Conservation (phyloP, 1,140 invertebrate genomes). For the Drosophila orena region DNA sequence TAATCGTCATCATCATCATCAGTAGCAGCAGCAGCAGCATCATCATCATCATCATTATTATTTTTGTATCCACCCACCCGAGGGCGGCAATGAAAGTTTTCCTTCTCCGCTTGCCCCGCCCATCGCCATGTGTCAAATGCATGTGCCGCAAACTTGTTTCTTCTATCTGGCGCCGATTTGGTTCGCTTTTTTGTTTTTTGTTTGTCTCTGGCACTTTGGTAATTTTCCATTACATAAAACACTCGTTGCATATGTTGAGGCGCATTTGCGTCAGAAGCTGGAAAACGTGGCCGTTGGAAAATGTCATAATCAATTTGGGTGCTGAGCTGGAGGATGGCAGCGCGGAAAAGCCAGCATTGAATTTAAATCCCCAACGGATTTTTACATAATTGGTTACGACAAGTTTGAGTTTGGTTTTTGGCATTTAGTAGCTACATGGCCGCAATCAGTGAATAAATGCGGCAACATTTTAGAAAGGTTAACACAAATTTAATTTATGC, state of each 20-base stretch:
- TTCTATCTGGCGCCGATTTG: slow-evolving; percentile 44
- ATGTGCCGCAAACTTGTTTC: slow-evolving; percentile 55
- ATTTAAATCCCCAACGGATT: slow-evolving; percentile 44
- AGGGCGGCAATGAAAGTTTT: slow-evolving; percentile 50
- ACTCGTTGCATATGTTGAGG: slow-evolving; percentile 41
- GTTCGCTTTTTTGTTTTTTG: slow-evolving; percentile 43
- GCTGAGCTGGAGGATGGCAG: not conserved
- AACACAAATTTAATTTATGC: slow-evolving; percentile 29
- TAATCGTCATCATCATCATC: slow-evolving; percentile 23
- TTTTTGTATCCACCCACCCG: slow-evolving; percentile 28
- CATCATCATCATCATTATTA: slow-evolving; percentile 27
- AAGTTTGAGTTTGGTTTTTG: slow-evolving; percentile 15
- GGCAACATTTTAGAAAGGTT: slow-evolving; percentile 14
- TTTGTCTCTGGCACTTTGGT: slow-evolving; percentile 25
- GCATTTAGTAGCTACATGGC: slow-evolving; percentile 14
- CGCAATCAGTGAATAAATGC: slow-evolving; percentile 12
- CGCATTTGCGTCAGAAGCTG: slow-evolving; percentile 60
- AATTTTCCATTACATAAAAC: slow-evolving; percentile 72
- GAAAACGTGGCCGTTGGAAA: not conserved
- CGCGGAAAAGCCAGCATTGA: slow-evolving; percentile 4
- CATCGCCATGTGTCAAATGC: slow-evolving; percentile 72
- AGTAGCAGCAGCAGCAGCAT: not conserved
- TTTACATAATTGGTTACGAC: slow-evolving; percentile 48
- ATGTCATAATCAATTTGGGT: slow-evolving; percentile 43
- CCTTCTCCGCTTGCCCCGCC: not conserved